Base-by-base conservation (phyloP, 2,113 vertebrate species). In the Amphiprion ocellaris region DNA sequence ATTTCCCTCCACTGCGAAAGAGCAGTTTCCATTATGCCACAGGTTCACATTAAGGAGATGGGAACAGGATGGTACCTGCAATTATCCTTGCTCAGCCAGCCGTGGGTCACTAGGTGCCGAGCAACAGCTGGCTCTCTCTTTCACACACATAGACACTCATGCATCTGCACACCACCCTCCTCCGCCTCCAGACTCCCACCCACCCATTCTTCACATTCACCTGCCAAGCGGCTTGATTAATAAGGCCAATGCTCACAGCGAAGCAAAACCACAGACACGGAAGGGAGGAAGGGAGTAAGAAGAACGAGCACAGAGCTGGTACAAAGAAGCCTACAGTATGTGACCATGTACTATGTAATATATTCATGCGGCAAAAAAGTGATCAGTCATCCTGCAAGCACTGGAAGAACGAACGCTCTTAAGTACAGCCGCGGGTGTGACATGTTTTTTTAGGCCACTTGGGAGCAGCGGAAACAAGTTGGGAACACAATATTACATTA, bases 81-180 rank as follows among this genome's bases (percentile, higher is more conserved):
- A 94, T 93, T 95, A 92, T 92, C 90, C 86, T 33, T 91, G 92
- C 86, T 91, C 92, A 89, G 47, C 77, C 84, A 92, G 89, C 92
- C 92, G 68, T 92, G 82, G 79, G 78, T 71, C 75, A 60, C 66
- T 56, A 17, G 79, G 82, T 77, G 83, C 86, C 58, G 66, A 89
- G 83, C 83, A 90, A 89, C 89, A 92, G 90, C 90, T 91, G 90
- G 79, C 81, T 82, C 80, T 41, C 68, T 67, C 33, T 50, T 71
- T 76, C 54, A 64, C 56, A 21, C 77, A 64, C 72, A 19, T 70
- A 19, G 74, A 64, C 72, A n/a, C 70, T 63, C 62, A 74, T 53
- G 24, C 89, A 83, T 39, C 41, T 53, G 58, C 79, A 81, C 69
- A 16, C 26, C 11, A 9, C 19, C 61, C 58, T 52, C 76, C 46